Evolutionary conservation across 2,888 invertebrate species (phyloP).

Genomic region (Ecliptopera silaceata): DNA sequence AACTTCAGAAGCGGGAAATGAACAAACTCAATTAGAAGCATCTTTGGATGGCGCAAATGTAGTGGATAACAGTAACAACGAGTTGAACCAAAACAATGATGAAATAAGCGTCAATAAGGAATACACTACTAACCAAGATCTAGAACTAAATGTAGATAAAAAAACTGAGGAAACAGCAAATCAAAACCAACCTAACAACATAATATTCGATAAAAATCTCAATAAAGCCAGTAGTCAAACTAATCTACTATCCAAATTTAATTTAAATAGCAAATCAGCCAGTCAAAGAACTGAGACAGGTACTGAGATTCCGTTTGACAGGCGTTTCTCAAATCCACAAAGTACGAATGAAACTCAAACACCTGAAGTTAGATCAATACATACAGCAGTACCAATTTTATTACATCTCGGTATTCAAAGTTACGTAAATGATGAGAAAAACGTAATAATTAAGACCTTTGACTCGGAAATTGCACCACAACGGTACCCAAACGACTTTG

Average conservation of each 20-base stretch:
- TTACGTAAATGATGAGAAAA: conserved; percentile 49
- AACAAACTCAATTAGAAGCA: not conserved
- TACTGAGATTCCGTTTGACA: not conserved
- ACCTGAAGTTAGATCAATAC: not conserved
- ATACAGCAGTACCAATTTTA: conserved; percentile 25
- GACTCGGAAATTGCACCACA: conserved; percentile 38
- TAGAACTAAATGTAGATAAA: not conserved
- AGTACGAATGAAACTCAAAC: not conserved
- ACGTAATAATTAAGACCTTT: conserved; percentile 53
- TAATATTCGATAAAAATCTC: not conserved
- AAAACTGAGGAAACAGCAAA: not conserved
- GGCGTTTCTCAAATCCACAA: not conserved
- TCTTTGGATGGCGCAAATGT: not conserved
- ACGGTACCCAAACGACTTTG: conserved; percentile 40
- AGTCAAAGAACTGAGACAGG: not conserved
- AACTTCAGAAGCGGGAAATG: not conserved
- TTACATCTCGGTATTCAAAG: conserved; percentile 59
- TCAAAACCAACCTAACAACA: not conserved
- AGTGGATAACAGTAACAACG: not conserved
- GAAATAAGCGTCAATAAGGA: not conserved
- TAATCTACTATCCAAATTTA: no score
- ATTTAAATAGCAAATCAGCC: not conserved
- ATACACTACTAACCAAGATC: not conserved
- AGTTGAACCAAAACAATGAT: not conserved
- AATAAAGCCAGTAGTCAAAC: not conserved